A percentile compares a stretch with the other conserved stretches of the same genome.
phyloP scores from a whole-genome alignment of 2,888 invertebrate species.

The Troides helena region DNA sequence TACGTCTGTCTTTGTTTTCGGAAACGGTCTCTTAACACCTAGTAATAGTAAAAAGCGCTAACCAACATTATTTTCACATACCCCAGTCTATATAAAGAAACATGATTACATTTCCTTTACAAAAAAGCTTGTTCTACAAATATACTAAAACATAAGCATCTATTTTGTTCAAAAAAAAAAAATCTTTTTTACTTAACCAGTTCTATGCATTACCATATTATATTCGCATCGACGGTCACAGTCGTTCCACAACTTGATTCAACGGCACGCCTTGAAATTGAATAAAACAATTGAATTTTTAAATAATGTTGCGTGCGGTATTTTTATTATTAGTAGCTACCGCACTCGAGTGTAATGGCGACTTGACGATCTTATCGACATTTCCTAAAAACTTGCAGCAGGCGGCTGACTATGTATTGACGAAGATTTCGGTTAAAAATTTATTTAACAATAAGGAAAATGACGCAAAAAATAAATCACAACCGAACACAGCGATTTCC shows the following conservation, averaged over 20 bases:
- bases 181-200: neutral
- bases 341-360: slow-evolving; percentile 8
- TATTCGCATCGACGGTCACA: neutral
- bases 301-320: slow-evolving; percentile 3
- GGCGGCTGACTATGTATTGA: slow-evolving; percentile 5
- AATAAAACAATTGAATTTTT: neutral
- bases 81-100: no score
- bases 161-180: neutral
- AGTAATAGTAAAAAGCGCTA: no score
- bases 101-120: no score
- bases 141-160: neutral
- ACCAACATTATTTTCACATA: no score
- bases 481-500: neutral
- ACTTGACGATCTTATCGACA: slow-evolving; percentile 1
- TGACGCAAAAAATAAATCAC: neutral
- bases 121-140: no score
- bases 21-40: no score
- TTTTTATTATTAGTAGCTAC: slow-evolving; percentile 12
- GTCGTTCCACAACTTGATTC: slow-evolving; percentile 4
- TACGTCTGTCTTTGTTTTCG: no score
- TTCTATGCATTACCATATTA: neutral
- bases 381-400: neutral
- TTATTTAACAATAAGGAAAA: neutral
- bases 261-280: slow-evolving; percentile 3
- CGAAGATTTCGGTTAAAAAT: slow-evolving; percentile 6